Evolutionary conservation across 2,888 invertebrate species (phyloP), one percentile per base, ranked within the genome.

Genomic region (Dryobota labecula): DNA sequence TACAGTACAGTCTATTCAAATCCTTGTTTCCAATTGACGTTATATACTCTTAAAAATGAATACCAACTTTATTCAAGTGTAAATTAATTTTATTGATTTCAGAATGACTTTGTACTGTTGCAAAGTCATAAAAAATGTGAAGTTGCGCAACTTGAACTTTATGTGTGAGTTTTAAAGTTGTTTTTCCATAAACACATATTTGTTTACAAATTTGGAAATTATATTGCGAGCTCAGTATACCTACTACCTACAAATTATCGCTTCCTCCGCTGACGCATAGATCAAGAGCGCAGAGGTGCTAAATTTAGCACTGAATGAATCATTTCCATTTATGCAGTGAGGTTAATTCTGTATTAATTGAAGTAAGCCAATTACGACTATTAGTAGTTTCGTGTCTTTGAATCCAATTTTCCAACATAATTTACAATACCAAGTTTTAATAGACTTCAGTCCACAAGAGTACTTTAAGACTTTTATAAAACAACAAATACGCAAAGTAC

Each of bases 201-300:
- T 53, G 20, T 53, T 45, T 45, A 30, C 20, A 24, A 5, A 11
- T 43, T 53, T 6, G 13, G 13, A 45, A 53, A 76, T 36, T 24
- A 24, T 15, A 76, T 53, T 5, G 67, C 67, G 15, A 36, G 67
- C 15, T 13, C 36, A 75, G 11, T 73, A 11, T 49, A 45, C 24
- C 7, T n/a, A n/a, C 9, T 74, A 65, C n/a, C 71, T 66, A 74
- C 73, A 68, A 78, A 84, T 85, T 82, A 85, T 77, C 76, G 67
- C 77, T 83, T 79, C 85, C 79, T 78, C 41, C 45, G 64, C 38
- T 81, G 78, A 82, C 74, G 76, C 89, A 89, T 83, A 89, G 89
- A 88, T 82, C 78, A 88, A 83, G 63, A 60, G 62, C 57, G 60
- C 38, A 81, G 84, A 86, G 73, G 78, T 78, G 78, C 78, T 86